phyloP scores from a whole-genome alignment of 2,113 vertebrate species.

The Megalops atlanticus region DNA sequence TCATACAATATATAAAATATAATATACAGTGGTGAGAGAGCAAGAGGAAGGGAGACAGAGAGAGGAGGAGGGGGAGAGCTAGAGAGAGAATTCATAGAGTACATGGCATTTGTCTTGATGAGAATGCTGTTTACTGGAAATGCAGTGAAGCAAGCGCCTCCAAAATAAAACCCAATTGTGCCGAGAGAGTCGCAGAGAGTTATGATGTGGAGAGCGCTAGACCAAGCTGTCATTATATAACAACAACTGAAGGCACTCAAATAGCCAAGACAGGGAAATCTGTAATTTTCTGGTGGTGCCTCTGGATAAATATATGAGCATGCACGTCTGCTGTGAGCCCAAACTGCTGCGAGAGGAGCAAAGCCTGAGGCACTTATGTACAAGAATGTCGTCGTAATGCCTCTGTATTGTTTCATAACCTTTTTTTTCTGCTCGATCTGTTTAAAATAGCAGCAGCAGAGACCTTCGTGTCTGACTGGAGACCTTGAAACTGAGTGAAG shows the following conservation, averaged over 20 bases:
- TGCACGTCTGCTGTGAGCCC: constrained; percentile 59
- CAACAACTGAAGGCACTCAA: constrained; percentile 47
- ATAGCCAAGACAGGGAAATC: constrained; percentile 41
- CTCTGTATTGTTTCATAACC: constrained; percentile 47
- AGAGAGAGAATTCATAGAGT: background rate
- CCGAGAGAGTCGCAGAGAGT: constrained; percentile 44
- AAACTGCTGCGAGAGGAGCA: constrained; percentile 56
- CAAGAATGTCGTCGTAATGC: constrained; percentile 47
- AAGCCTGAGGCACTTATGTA: constrained; percentile 49
- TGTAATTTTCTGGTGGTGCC: constrained; percentile 63
- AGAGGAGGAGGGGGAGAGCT: no score
- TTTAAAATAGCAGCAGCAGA: background rate
- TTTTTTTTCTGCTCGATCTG: constrained; percentile 39
- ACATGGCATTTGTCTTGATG: background rate
- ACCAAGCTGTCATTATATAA: constrained; percentile 51
- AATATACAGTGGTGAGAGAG: background rate
- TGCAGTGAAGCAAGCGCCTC: background rate
- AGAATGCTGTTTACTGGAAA: constrained; percentile 12
- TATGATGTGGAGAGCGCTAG: constrained; percentile 50
- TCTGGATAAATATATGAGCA: constrained; percentile 62
- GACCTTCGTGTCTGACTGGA: background rate
- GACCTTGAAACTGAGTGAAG: background rate
- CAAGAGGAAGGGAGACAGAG: no score
- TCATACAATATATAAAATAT: background rate
- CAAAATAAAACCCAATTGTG: constrained; percentile 34